Evolutionary conservation across 2,797 vertebrate species (phyloP), one percentile per base, ranked within the genome.

Genomic region (Kryptopterus vitreolus): DNA sequence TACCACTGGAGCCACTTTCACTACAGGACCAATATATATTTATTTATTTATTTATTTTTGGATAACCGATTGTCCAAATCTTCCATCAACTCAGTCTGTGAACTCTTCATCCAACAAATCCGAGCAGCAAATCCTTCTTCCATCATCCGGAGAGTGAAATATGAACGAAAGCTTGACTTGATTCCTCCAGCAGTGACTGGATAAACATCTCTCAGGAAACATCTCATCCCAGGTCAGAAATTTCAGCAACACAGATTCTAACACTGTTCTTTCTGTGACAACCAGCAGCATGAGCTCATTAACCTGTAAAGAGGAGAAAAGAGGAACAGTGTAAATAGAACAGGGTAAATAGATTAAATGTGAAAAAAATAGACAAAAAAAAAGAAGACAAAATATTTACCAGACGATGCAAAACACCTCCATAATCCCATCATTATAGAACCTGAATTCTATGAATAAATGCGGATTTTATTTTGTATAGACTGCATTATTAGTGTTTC

Each of bases 201-300:
- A 58, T 57, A 76, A 65, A 63, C 78, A 77, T 85, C 77, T 76
- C 55, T n/a, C 43, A 7, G 50, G 50, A 76, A 59, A 72, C 26
- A 18, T 57, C 72, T n/a, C 29, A 16, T 31, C 2, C 72, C 20
- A 15, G 48, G 31, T 46, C 38, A 0, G 24, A 33, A 62, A 55
- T 74, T 61, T 83, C 74, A 81, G 79, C 71, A 78, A 12, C 9
- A 81, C 68, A 43, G 77, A 85, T 77, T 82, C 15, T 63, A 82
- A 86, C 3, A 70, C 68, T 22, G 48, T 53, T 53, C 50, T n/a
- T 72, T 72, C 11, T 71, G 53, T 22, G 10, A 33, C 69, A 52
- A 71, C 50, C 48, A 22, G 29, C 50, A 72, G 69, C 71, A 85
- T 83, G 31, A 55, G 79, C 85, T 85, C 82, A 65, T 81, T 69